Base-by-base conservation (phyloP, 2,888 invertebrate species). In the Euplexia lucipara region DNA sequence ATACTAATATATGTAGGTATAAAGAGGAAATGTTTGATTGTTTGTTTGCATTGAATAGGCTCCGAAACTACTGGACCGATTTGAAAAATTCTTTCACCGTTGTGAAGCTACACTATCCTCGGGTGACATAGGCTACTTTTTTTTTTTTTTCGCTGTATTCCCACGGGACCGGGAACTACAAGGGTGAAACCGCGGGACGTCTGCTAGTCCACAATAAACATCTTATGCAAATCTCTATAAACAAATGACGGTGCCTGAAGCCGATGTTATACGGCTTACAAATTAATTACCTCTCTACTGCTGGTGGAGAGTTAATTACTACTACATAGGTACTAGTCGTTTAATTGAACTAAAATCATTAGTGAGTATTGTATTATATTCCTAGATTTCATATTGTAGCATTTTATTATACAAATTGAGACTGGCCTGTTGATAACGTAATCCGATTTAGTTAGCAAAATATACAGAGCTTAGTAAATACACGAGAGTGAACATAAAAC, bases 401-500 rank as follows among this genome's bases (percentile, higher is more conserved):
- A 48, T 18, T 61, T 52, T 44, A 54, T 44, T 48, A 54, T 44
- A 57, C 52, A 52, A 52, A 54, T 26, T 53, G 48, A 66, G 77
- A 56, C 45, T 66, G 53, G 18, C 49, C 57, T 57, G 64, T 63
- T 45, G 30, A 65, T 49, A 52, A 34, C 37, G 54, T 59, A 53
- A 63, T 62, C 62, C 35, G 32, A 42, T 65, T 65, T 49, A 45
- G 34, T 52, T 64, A 34, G 42, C 44, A 57, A 51, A 58, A 54
- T 60, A 41, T 16, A 75, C 8, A 51, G 30, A 47, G 48, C 41
- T 62, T 59, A 60, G 42, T 57, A 53, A 52, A 68, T 62, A 64
- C 48, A 35, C 14, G 53, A 53, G 34, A 67, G 42, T 20, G 32
- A 54, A 59, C 39, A 53, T 57, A 34, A 53, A 70, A 58, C 45